phyloP scores from a whole-genome alignment of 2,113 vertebrate species.

The Cairina moschata region DNA sequence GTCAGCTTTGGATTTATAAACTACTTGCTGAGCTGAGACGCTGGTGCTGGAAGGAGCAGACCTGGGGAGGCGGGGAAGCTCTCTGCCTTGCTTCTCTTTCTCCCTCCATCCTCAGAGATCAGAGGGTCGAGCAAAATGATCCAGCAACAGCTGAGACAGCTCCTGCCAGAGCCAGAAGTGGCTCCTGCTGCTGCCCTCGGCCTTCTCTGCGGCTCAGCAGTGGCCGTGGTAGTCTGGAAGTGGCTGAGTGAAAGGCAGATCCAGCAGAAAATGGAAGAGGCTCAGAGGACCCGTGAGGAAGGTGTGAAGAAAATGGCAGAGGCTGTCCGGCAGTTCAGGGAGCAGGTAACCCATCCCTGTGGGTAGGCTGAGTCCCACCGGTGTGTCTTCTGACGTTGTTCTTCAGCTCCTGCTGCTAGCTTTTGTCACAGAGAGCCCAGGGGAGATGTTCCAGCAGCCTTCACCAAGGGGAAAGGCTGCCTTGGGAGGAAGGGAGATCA shows the following conservation, averaged over 20 bases:
- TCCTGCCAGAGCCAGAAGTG: constrained; percentile 7
- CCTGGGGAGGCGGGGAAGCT: not conserved
- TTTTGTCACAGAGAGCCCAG: not conserved
- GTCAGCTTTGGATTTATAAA: not conserved
- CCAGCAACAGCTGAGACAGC: constrained; percentile 9
- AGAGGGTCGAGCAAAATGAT: not conserved
- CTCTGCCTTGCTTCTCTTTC: not conserved
- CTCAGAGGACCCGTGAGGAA: not conserved
- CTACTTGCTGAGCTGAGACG: not conserved
- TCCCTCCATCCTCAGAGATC: not conserved
- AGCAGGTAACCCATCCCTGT: constrained; percentile 31
- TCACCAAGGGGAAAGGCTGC: not conserved
- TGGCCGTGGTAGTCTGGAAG: constrained; percentile 8
- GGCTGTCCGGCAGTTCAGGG: constrained; percentile 53
- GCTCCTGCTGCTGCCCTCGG: not conserved
- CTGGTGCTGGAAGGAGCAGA: not conserved
- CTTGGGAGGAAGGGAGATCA: not conserved
- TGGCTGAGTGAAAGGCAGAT: constrained; percentile 33
- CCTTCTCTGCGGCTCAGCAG: not conserved
- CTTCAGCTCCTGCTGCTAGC: not conserved
- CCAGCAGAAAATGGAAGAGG: constrained; percentile 51
- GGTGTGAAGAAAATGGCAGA: constrained; percentile 56
- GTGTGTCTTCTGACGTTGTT: not conserved
- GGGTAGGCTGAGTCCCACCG: not conserved
- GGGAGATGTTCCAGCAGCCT: not conserved